phyloP scores from a whole-genome alignment of 2,797 vertebrate genomes.

The Setipinna tenuifilis region DNA sequence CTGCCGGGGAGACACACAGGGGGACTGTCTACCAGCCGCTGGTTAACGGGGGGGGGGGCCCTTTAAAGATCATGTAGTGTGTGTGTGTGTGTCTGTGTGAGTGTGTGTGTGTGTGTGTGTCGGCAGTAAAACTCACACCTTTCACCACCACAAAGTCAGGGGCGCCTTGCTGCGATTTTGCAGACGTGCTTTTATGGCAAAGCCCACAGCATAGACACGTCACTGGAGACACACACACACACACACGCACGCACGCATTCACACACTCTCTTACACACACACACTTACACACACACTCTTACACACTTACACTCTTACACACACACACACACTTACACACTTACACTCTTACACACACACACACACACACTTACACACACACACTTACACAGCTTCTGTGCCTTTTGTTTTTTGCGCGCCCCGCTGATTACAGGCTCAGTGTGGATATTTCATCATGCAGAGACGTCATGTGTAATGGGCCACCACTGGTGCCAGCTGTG shows the following conservation, averaged over 20 bases:
- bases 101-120: not conserved
- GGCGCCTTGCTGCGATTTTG: slow-evolving; percentile 7
- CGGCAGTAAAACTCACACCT: not conserved
- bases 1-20: not conserved
- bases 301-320: not conserved
- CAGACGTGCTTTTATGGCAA: not conserved
- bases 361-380: not conserved
- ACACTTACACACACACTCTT: slow-evolving; percentile 4
- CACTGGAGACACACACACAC: not conserved
- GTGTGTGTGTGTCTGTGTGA: too few relatives aligned
- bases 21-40: not conserved
- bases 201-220: not conserved
- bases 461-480: not conserved
- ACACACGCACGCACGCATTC: not conserved
- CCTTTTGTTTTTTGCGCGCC: not conserved
- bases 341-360: not conserved
- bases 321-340: not conserved
- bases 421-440: not conserved
- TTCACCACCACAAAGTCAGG: not conserved
- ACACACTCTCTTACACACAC: not conserved
- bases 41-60: not conserved
- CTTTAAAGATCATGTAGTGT: not conserved
- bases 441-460: slow-evolving; percentile 4
- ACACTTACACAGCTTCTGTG: not conserved
- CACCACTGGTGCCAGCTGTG: not conserved